Evolutionary conservation across 2,113 vertebrate species (phyloP), one percentile per base, ranked within the genome.

Genomic region (Morone saxatilis): DNA sequence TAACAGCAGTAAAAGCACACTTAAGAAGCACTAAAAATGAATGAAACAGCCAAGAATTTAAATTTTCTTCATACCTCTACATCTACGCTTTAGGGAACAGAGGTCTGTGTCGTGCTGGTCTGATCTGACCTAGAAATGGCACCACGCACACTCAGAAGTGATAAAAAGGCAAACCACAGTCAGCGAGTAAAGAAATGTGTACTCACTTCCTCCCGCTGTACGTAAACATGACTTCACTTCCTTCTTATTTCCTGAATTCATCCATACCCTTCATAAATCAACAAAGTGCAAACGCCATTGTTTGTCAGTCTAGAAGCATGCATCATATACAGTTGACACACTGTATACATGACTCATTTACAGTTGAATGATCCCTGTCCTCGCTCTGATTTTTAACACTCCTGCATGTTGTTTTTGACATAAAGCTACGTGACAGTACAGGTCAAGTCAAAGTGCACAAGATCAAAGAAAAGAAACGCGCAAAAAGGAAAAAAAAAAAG

Each of bases 391-490:
- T 83, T 90, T 78, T 71, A 31, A 72, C 79, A 60, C 84, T 70
- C 78, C 70, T 66, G 68, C 79, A 63, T 91, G 86, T 84, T 88
- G 81, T 80, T 89, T 82, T 80, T 84, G 84, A 95, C 86, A 90
- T 94, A 95, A 96, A 96, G 95, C 96, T 94, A 94, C 71, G 82
- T 90, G 94, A 96, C 94, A 86, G 92, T 91, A 93, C 92, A 59
- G 92, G 90, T 94, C 90, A 89, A 95, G 94, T 81, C 89, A 93
- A 96, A 96, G 94, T 96, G 96, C 96, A 96, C 94, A 79, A 85
- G 90, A 88, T 86, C 73, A 87, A 90, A 62, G 36, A 62, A 79
- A 90, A 90, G 67, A 83, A 88, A 84, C 1, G 69, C 66, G 38
- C 91, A 90, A 96, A 91, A 83, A 38, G 40, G 20, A 0, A n/a